These are phyloP conservation scores for Cyprinodon variegatus DNA, from an alignment of 2,113 vertebrate genomes.

Conservation along the genomic window DNA sequence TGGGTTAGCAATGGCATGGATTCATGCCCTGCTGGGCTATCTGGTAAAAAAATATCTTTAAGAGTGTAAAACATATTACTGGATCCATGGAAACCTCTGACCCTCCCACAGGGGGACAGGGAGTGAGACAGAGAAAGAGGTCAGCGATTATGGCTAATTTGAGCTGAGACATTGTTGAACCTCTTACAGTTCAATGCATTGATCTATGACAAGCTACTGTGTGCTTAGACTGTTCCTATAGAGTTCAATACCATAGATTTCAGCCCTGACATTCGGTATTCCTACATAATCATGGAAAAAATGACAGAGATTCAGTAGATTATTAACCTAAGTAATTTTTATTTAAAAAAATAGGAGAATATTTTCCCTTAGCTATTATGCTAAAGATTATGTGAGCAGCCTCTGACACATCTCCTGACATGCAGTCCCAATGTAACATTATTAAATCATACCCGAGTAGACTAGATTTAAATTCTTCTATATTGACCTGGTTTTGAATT, in stretches of 20 bases:
- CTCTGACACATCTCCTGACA: no score
- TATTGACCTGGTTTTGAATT: no score
- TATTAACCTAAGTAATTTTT: neutral
- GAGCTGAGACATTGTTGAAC: constrained; percentile 42
- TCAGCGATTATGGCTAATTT: constrained; percentile 40
- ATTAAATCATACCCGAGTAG: no score
- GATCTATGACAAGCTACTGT: constrained; percentile 35
- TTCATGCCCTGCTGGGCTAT: constrained; percentile 2
- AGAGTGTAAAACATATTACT: constrained; percentile 6
- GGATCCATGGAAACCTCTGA: constrained; percentile 38
- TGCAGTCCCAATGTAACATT: no score
- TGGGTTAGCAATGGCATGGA: neutral
- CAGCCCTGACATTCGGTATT: neutral
- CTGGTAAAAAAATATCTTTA: neutral
- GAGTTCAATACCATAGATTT: neutral
- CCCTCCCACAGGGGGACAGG: constrained; percentile 11
- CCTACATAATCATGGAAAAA: neutral
- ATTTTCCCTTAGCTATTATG: no score
- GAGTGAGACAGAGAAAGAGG: constrained; percentile 12
- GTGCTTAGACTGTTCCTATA: constrained; percentile 6
- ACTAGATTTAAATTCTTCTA: no score
- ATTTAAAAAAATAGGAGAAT: no score
- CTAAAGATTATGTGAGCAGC: neutral
- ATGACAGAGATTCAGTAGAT: no score
- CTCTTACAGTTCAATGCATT: constrained; percentile 43